Evolutionary conservation across 2,113 vertebrate genomes (phyloP).

Genomic region (Speoplatyrhinus poulsoni): DNA sequence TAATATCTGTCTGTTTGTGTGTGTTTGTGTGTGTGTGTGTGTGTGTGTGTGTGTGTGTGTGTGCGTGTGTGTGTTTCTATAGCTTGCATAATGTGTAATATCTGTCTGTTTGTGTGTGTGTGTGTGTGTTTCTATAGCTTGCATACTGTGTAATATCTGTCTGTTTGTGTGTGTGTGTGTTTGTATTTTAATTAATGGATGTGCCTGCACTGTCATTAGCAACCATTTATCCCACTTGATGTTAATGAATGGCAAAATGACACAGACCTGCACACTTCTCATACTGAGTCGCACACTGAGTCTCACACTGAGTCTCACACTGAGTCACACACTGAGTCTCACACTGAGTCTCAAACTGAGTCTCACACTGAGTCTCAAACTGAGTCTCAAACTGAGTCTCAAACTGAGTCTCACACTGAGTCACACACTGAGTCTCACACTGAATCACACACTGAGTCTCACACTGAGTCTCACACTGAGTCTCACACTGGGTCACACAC

Average conservation of each 20-base stretch:
- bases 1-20: too few species aligned
- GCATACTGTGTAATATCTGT: not conserved
- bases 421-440: too few species aligned
- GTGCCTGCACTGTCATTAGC: constrained; percentile 23
- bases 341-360: too few species aligned
- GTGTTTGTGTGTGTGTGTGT: too few species aligned
- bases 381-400: not conserved
- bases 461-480: too few species aligned
- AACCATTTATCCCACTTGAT: constrained; percentile 46
- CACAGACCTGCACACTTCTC: constrained; percentile 53
- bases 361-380: not conserved
- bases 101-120: too few species aligned
- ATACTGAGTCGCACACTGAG: not conserved
- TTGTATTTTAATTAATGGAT: not conserved
- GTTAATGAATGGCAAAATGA: constrained; percentile 42
- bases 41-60: not conserved
- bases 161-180: not conserved
- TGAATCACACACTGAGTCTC: too few species aligned
- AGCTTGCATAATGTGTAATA: too few species aligned
- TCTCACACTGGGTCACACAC: too few species aligned
- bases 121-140: not conserved
- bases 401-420: too few species aligned
- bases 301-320: too few species aligned
- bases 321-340: too few species aligned
- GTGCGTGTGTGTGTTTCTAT: not conserved